A percentile compares a stretch with the other conserved stretches of the same genome.
Conservation (phyloP, 2,797 vertebrate genomes). For the Sylvilagus floridanus region DNA sequence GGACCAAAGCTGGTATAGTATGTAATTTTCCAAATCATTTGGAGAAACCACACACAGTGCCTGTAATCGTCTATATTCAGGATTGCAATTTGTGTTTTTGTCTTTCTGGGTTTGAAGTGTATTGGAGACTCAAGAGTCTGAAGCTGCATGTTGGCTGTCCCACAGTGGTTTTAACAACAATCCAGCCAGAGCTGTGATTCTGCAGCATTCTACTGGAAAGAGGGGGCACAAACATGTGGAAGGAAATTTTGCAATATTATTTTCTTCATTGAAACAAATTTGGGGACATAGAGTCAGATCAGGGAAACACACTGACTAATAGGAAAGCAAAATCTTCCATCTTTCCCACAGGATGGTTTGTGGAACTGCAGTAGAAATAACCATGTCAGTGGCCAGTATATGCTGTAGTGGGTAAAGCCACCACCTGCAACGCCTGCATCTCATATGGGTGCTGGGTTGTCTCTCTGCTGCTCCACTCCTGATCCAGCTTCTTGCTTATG, state of each 20-base stretch:
- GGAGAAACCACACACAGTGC: not conserved
- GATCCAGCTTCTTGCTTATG: too few relatives aligned
- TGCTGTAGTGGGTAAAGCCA: too few relatives aligned
- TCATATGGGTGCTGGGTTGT: too few relatives aligned
- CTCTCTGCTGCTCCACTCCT: too few relatives aligned
- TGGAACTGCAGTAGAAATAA: not conserved
- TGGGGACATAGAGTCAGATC: not conserved
- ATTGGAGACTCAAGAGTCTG: not conserved
- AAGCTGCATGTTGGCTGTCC: accelerated
- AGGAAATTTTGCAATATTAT: not conserved
- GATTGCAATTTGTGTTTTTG: not conserved
- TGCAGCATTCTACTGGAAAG: not conserved
- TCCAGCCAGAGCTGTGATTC: not conserved
- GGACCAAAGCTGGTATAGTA: not conserved
- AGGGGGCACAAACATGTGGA: not conserved
- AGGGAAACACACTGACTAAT: not conserved
- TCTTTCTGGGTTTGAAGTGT: not conserved
- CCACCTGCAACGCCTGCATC: too few relatives aligned
- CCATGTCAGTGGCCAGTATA: too few relatives aligned
- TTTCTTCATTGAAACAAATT: constrained; percentile 23
- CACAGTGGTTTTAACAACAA: not conserved
- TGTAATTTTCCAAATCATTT: not conserved
- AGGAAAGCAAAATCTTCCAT: not conserved
- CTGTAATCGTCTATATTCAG: not conserved
- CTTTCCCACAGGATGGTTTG: not conserved